Base-by-base conservation (phyloP, 2,888 invertebrate species). In the Pristionchus japonicus region DNA sequence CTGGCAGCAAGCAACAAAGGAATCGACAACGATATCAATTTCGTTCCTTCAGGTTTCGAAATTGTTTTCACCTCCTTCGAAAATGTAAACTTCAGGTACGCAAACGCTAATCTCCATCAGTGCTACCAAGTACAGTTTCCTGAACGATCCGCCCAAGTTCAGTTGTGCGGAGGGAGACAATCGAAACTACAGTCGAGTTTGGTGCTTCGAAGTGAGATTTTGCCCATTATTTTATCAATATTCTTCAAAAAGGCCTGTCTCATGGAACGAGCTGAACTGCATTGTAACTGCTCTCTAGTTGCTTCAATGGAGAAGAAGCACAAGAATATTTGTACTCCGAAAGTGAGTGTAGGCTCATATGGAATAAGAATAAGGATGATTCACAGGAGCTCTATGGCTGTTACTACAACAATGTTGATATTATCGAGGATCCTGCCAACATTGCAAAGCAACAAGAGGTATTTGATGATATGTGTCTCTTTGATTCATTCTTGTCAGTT, bases 21-120 rank as follows among this genome's bases (percentile, higher is more conserved):
- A 80, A 91, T 92, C 82, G 92, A 91, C 89, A 91, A 90, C 86
- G 93, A 91, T 90, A 82, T 92, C 57, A 92, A 90, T 43, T 93
- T 92, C 87, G 77, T 93, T 27, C 92, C 92, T 3, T 77, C 91
- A 61, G 93, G 92, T 91, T 70, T 64, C 31, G 17, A 0, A 40
- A 37, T n/a, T n/a, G n/a, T n/a, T n/a, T n/a, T n/a, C n/a, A n/a
- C n/a, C n/a, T n/a, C n/a, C n/a, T 11, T 17, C 1, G 4, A 40
- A 37, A 40, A 70, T 23, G 13, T 64, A 85, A 3, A 3, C 20
- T 89, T 49, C 74, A 92, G 93, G 93, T 17, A 92, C 92, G 1
- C 93, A 94, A 88, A 93, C 93, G n/a, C 90, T 94, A 4, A 90
- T 94, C 86, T 93, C 93, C 1, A 88, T 94, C 23, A 90, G 91